Evolutionary conservation across 2,113 vertebrate genomes (phyloP).

Genomic region (Brachypodius melanocephalos): DNA sequence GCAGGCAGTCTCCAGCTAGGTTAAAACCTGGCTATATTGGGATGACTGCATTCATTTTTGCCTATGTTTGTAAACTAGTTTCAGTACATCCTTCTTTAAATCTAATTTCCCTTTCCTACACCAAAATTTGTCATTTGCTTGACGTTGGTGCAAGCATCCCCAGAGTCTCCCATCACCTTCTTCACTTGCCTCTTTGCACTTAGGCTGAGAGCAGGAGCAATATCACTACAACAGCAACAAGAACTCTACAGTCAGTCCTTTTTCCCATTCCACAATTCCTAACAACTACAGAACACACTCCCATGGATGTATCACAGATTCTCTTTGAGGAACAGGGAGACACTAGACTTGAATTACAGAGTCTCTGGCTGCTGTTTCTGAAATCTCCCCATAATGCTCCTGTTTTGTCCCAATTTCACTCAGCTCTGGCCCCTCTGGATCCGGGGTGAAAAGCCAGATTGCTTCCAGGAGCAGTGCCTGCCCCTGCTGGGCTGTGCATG

Average conservation of each 20-base stretch:
- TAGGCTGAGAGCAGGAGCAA: neutral
- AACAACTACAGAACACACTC: neutral
- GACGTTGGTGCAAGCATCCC: neutral
- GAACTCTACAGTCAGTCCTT: neutral
- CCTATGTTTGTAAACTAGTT: neutral
- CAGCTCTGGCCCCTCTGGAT: neutral
- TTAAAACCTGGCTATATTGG: neutral
- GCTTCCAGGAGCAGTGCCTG: neutral
- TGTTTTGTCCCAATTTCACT: neutral
- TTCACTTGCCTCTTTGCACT: neutral
- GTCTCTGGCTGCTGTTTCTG: neutral
- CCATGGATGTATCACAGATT: neutral
- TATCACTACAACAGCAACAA: neutral
- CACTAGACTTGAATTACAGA: neutral
- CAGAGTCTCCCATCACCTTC: neutral
- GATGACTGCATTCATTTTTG: neutral
- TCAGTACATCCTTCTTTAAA: neutral
- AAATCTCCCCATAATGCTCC: neutral
- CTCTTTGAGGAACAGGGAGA: neutral
- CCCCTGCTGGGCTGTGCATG: rapidly evolving
- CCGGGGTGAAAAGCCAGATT: neutral
- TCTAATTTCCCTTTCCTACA: neutral
- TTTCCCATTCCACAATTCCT: neutral
- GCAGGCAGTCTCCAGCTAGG: neutral
- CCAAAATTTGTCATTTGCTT: neutral